phyloP scores from a whole-genome alignment of 2,113 vertebrate genomes.

The Mionectes macconnelli region DNA sequence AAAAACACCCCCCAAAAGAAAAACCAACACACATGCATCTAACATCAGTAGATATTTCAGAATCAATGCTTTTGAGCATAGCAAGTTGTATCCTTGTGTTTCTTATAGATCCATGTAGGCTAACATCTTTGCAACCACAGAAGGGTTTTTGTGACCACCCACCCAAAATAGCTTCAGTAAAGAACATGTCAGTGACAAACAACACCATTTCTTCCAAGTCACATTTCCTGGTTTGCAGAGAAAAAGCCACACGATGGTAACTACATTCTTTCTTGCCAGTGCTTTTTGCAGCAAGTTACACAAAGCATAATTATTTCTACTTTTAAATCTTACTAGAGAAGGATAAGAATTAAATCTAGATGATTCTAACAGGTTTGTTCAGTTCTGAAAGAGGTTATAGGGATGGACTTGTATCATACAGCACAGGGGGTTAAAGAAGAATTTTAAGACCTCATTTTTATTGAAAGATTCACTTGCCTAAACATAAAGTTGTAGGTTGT shows the following conservation, averaged over 20 bases:
- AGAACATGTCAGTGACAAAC: background rate
- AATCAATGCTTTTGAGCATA: background rate
- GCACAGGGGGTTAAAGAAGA: background rate
- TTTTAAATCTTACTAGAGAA: background rate
- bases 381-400: background rate
- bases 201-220: background rate
- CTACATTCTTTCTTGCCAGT: background rate
- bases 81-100: too few species aligned
- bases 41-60: background rate
- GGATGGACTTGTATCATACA: background rate
- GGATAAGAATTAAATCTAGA: background rate
- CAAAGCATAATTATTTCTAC: background rate
- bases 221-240: background rate
- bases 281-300: background rate
- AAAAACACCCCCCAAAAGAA: background rate
- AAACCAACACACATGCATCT: background rate
- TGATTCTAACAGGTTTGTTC: background rate
- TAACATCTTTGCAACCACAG: background rate
- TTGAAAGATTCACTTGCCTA: background rate
- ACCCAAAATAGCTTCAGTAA: background rate
- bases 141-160: background rate
- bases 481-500: background rate
- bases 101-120: rapidly evolving
- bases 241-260: background rate
- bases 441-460: background rate